A percentile compares a stretch with the other conserved stretches of the same genome.
Evolutionary conservation across 2,113 vertebrate species (phyloP).

Genomic region (Triplophysa tibetana): DNA sequence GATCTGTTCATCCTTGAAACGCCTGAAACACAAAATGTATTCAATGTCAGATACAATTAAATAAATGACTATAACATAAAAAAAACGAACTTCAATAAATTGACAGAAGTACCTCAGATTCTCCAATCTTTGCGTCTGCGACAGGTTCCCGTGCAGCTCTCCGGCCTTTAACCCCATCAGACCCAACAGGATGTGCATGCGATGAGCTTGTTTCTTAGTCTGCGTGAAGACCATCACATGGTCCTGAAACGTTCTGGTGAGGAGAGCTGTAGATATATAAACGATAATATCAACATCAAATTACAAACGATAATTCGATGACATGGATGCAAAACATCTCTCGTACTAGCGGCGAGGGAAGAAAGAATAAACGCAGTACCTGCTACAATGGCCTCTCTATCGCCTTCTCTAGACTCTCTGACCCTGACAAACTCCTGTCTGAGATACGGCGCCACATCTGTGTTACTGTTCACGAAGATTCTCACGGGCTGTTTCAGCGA

Average conservation of each 20-base stretch:
- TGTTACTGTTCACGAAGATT: conserved; percentile 98
- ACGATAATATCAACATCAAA: neutral
- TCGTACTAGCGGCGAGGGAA: neutral
- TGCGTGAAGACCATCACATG: conserved; percentile 98
- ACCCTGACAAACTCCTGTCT: conserved; percentile 94
- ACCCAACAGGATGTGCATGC: conserved; percentile 94
- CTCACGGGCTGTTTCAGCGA: conserved; percentile 88
- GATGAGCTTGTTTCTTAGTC: conserved; percentile 97
- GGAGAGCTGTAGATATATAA: conserved; percentile 75
- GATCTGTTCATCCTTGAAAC: conserved; percentile 98
- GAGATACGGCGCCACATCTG: conserved; percentile 93
- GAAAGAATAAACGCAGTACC: conserved; percentile 68
- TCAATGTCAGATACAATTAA: neutral
- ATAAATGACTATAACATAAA: too few species aligned
- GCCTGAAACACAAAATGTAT: conserved; percentile 68
- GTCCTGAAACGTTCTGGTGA: conserved; percentile 92
- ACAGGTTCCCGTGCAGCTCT: conserved; percentile 94
- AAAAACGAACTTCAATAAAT: too few species aligned
- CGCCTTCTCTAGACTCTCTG: conserved; percentile 87
- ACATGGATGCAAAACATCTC: neutral
- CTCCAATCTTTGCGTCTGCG: conserved; percentile 92
- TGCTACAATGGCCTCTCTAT: conserved; percentile 90
- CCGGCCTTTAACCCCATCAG: conserved; percentile 91
- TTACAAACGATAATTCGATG: neutral
- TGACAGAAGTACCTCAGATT: conserved; percentile 79